Base-by-base conservation (phyloP, 2,797 vertebrate species). In the Psittacula derbiana region DNA sequence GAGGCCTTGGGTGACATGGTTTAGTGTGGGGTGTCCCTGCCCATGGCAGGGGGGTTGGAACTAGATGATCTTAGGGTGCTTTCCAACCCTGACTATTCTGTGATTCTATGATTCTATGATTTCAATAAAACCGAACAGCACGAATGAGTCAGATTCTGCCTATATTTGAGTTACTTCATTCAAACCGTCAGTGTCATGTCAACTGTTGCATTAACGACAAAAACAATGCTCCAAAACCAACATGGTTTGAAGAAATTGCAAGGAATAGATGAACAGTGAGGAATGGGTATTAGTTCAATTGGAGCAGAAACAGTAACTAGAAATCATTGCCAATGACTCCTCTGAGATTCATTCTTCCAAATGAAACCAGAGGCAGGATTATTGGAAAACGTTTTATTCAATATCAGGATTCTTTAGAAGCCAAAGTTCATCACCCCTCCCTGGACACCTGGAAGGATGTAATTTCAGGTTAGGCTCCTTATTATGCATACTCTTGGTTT, bases 151-250 rank as follows among this genome's bases (percentile, higher is more conserved):
- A 8, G 50, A 65, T 58, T 38, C 46, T 33, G 40, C 25, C 40
- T 6, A 6, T 41, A 76, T 40, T 50, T 40, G 16, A 73, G 17
- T 13, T 38, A 12, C 52, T 89, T 60, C 8, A 16, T 70, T 69
- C 0, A 2, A 58, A 58, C 25, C 0, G 2, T 27, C 11, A 27
- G 15, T 61, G 44, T 21, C 24, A 19, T 60, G 65, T 80, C 58
- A 92, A 27, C 36, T 49, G 8, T 16, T 60, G 41, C n/a, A 12
- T 65, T 66, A 65, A 33, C 31, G 40, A 43, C 28, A 74, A 70
- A 71, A 72, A 33, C 12, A 50, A 38, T 18, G 10, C 24, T 66
- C 36, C 41, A 66, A 61, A 86, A 12, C 6, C 31, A 71, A 23
- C 20, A 27, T 1, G 7, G 21, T 50, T 72, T 50, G 41, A 76